Percentiles rank a stretch among this genome's conserved stretches.
phyloP scores from a whole-genome alignment of 2,113 vertebrate genomes.

The Plestiodon gilberti region DNA sequence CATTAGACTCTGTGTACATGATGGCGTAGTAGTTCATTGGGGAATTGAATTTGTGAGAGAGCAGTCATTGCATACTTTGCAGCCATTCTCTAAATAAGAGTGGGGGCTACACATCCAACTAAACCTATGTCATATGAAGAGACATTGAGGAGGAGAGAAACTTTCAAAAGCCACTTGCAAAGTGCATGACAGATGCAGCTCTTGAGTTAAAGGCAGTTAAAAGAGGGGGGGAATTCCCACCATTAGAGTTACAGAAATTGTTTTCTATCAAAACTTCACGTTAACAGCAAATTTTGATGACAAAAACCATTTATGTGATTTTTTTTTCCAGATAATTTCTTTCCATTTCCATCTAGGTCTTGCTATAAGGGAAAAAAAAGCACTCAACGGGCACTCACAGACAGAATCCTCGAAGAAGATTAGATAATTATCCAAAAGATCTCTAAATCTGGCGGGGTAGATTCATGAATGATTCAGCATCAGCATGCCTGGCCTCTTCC shows the following conservation, averaged over 20 bases:
- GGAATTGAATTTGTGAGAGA: background rate
- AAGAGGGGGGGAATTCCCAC: background rate
- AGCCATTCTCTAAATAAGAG: background rate
- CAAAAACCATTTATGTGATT: background rate
- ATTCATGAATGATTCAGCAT: background rate
- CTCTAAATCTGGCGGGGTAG: background rate
- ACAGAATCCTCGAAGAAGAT: background rate
- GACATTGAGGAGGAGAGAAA: background rate
- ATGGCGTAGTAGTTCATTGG: background rate
- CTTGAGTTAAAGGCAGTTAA: background rate
- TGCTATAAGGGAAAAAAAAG: background rate
- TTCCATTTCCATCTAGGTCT: background rate
- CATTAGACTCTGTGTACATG: background rate
- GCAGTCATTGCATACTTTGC: rapidly evolving
- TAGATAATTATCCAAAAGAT: background rate
- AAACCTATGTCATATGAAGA: background rate
- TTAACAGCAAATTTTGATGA: background rate
- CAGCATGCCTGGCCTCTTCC: background rate
- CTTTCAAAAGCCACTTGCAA: background rate
- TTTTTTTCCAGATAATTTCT: background rate
- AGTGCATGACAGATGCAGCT: background rate
- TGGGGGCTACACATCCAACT: background rate
- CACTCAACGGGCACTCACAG: background rate
- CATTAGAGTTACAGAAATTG: background rate
- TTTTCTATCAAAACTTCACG: background rate